These are phyloP conservation scores for Drosophila yooni DNA, from an alignment of 2,888 invertebrate species.

Conservation along the genomic window DNA sequence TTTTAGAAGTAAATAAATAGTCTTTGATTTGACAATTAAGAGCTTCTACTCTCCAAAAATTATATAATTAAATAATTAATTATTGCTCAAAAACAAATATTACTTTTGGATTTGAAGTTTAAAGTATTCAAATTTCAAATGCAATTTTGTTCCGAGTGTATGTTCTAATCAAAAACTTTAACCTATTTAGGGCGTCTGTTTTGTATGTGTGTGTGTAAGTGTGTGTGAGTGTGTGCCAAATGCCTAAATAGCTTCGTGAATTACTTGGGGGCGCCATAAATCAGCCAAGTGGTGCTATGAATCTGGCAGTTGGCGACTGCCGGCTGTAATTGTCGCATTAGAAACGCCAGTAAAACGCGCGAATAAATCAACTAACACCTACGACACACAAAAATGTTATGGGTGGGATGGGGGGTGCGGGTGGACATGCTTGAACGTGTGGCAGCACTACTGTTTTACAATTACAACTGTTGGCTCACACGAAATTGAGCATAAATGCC, in stretches of 20 bases:
- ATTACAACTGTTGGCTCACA: slow-evolving; percentile 55
- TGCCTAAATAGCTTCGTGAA: slow-evolving; percentile 71
- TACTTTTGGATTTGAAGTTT: rapidly evolving
- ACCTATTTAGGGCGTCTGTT: slow-evolving; percentile 51
- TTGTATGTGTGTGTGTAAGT: slow-evolving; percentile 31
- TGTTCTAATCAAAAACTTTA: slow-evolving; percentile 65
- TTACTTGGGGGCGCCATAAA: slow-evolving; percentile 72
- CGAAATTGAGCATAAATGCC: slow-evolving; percentile 71
- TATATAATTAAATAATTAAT: background rate
- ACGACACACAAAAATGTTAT: slow-evolving; percentile 25
- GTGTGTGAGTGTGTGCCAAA: slow-evolving; percentile 68
- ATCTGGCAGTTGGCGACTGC: slow-evolving; percentile 55
- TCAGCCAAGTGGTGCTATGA: slow-evolving; percentile 72
- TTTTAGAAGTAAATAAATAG: background rate
- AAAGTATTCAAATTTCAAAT: background rate
- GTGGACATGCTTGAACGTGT: slow-evolving; percentile 45
- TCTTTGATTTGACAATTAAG: background rate
- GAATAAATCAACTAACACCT: slow-evolving; percentile 74
- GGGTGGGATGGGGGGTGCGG: background rate
- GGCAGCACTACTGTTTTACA: slow-evolving; percentile 50
- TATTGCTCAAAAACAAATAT: background rate
- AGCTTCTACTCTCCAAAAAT: background rate
- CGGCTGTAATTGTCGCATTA: slow-evolving; percentile 75
- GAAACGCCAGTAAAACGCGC: slow-evolving; percentile 73
- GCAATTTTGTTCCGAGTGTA: slow-evolving; percentile 1